Evolutionary conservation across 2,113 vertebrate genomes (phyloP), one percentile per base, ranked within the genome.

Genomic region (Spea multiplicata): DNA sequence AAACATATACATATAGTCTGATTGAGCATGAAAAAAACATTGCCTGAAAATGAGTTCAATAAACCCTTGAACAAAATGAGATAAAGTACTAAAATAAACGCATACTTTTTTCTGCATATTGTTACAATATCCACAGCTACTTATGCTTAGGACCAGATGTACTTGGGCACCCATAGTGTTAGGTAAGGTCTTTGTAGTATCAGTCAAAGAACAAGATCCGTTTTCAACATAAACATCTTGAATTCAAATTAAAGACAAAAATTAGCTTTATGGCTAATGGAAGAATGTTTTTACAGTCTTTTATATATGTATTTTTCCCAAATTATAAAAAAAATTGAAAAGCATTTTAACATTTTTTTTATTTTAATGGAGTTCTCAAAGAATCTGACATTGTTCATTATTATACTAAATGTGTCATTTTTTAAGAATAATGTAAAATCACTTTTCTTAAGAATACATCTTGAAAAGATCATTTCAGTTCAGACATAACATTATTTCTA

Each of bases 361-460:
- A 76, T 50, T 55, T 76, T 76, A 76, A 70, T 76, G 75, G 74
- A 76, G 44, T 45, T 76, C 30, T 6, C n/a, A 76, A 59, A 47
- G n/a, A 16, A 76, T 59, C 14, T 76, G 74, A 9, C 52, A 59
- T 46, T 47, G 74, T 76, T 76, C 52, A 48, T 76, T 68, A 68
- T 76, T 76, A 16, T 69, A 67, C 74, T 30, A 68, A 76, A 76
- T 66, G 64, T 76, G 55, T 76, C n/a, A 68, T 55, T 55, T 68
- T 50, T 55, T 55, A 17, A 76, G 46, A 67, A 1, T 59, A 76
- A 57, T 30, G 49, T 17, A n/a, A 69, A 69, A 76, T 48, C 14
- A 49, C 8, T 47, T 68, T 48, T 76, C 16, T 30, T 13, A 16
- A 57, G 66, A n/a, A 17, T 76, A 8, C 45, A 12, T 47, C 66